phyloP scores from a whole-genome alignment of 2,797 vertebrate species.

The Helicolenus hilgendorfi region DNA sequence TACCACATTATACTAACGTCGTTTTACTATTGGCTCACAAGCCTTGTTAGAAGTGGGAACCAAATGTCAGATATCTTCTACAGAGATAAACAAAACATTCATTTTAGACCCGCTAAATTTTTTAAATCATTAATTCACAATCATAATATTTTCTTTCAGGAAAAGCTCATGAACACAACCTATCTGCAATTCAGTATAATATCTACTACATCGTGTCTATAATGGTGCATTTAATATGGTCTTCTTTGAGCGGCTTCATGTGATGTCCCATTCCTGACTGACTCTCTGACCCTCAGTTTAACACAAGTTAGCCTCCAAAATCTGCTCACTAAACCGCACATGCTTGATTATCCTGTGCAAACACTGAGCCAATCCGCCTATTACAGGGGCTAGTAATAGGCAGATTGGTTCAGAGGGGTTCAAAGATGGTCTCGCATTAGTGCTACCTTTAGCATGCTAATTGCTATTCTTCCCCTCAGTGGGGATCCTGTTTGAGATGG shows the following conservation, averaged over 20 bases:
- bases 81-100: too few species aligned
- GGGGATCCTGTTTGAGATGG: constrained; percentile 86
- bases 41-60: too few species aligned
- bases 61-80: too few species aligned
- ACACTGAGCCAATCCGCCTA: constrained; percentile 53
- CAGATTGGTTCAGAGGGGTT: constrained; percentile 69
- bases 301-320: constrained; percentile 71
- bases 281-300: constrained; percentile 58
- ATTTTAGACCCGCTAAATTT: too few species aligned
- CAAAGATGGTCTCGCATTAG: constrained; percentile 80
- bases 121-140: too few species aligned
- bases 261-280: constrained; percentile 1
- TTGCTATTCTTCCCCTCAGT: constrained; percentile 82
- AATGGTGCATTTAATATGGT: background rate
- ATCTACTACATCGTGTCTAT: background rate
- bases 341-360: constrained; percentile 68
- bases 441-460: constrained; percentile 89
- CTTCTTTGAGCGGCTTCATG: background rate
- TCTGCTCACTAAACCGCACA: constrained; percentile 62
- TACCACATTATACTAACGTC: too few species aligned
- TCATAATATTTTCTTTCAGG: too few species aligned
- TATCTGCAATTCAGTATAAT: background rate
- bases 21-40: too few species aligned
- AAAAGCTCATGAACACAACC: background rate
- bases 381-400: constrained; percentile 50